A percentile compares a stretch with the other conserved stretches of the same genome.
Conservation (phyloP, 2,888 invertebrate genomes). For the Pandemis heparana region DNA sequence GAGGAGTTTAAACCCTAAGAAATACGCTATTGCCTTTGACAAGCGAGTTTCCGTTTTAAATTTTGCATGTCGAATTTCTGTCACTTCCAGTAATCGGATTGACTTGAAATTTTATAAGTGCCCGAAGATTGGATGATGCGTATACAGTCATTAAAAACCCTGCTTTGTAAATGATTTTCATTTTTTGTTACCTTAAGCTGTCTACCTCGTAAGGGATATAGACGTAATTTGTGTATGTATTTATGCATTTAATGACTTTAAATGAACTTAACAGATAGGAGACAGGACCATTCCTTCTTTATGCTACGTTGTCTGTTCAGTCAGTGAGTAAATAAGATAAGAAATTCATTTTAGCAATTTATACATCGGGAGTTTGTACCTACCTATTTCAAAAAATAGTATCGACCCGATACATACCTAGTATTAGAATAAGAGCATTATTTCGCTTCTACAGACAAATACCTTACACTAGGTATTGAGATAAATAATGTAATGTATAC, state of each 20-base stretch:
- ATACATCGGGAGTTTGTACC: neutral
- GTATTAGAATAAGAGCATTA: neutral
- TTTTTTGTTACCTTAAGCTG: too few species aligned
- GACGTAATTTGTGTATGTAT: too few species aligned
- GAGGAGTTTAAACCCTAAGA: neutral
- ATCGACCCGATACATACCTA: neutral
- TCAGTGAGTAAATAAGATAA: neutral
- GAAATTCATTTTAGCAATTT: neutral
- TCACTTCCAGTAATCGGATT: too few species aligned
- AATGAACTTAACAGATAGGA: neutral
- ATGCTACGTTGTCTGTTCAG: neutral
- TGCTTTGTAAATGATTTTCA: too few species aligned
- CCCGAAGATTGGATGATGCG: too few species aligned
- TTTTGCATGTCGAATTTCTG: too few species aligned
- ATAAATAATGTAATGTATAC: neutral
- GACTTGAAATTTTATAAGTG: too few species aligned
- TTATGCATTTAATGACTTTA: too few species aligned
- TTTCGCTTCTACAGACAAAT: neutral
- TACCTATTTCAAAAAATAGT: neutral
- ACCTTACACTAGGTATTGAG: neutral
- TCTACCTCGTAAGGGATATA: too few species aligned
- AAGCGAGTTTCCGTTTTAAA: too few species aligned
- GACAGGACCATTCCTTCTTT: neutral
- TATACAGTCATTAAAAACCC: too few species aligned
- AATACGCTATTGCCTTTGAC: neutral